These are phyloP conservation scores for Linurgus olivaceus DNA, from an alignment of 2,797 vertebrate species.

Conservation along the genomic window DNA sequence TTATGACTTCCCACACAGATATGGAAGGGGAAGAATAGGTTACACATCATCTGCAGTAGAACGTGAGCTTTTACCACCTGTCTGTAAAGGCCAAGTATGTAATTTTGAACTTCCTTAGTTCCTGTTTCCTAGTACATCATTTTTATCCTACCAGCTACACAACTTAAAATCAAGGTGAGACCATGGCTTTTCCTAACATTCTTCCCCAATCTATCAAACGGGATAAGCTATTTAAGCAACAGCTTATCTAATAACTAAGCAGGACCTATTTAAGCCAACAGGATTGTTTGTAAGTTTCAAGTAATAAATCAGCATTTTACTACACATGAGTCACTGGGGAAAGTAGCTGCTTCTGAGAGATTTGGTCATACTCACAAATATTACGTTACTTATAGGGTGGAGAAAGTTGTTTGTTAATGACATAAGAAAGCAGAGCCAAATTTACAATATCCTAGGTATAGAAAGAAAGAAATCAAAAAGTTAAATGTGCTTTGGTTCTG, in stretches of 20 bases:
- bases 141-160: not conserved
- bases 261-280: not conserved
- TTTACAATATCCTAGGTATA: not conserved
- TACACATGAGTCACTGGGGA: not conserved
- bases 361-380: not conserved
- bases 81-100: not conserved
- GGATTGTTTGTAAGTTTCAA: not conserved
- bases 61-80: not conserved
- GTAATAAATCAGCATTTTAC: not conserved
- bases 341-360: not conserved
- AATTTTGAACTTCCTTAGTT: not conserved
- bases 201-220: not conserved
- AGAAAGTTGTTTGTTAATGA: not conserved
- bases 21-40: not conserved
- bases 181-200: not conserved
- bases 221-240: not conserved
- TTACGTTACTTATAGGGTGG: not conserved
- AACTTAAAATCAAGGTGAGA: not conserved
- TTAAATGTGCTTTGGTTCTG: rapidly evolving
- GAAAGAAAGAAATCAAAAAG: not conserved
- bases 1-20: not conserved
- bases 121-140: not conserved
- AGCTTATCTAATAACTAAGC: not conserved
- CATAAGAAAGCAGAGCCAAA: not conserved
- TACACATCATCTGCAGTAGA: not conserved